Percentiles rank a stretch among this genome's conserved stretches.
Conservation (phyloP, 2,113 vertebrate species). For the Holacanthus passer region DNA sequence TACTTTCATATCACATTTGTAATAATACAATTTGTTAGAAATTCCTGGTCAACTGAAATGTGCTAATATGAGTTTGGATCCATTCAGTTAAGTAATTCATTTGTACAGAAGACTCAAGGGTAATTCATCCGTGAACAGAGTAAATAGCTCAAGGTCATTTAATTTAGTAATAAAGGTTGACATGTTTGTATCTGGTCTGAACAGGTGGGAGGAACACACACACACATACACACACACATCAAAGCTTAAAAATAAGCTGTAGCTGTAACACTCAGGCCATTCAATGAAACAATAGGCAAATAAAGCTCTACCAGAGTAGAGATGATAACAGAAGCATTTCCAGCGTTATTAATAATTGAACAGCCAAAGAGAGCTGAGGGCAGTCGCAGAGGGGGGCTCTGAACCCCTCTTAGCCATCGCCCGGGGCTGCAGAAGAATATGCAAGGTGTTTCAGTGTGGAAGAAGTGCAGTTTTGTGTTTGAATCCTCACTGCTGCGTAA, state of each 20-base stretch:
- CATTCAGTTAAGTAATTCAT: neutral
- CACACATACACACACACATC: neutral
- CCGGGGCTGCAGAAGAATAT: conserved; percentile 65
- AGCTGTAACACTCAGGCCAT: conserved; percentile 35
- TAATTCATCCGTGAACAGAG: neutral
- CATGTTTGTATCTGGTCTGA: conserved; percentile 11
- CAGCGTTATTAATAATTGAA: conserved; percentile 83
- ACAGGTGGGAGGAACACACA: neutral
- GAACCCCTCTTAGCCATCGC: conserved; percentile 72
- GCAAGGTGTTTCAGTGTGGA: conserved; percentile 62
- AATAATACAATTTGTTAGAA: neutral
- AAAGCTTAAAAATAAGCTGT: conserved; percentile 19
- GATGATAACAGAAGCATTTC: conserved; percentile 77
- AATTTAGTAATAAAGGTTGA: conserved; percentile 6
- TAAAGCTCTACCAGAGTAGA: conserved; percentile 57
- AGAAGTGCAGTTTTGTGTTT: conserved; percentile 42
- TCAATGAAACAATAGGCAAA: conserved; percentile 69
- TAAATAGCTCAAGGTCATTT: conserved; percentile 18
- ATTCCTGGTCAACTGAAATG: neutral
- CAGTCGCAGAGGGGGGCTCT: conserved; percentile 59
- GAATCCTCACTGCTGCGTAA: conserved; percentile 37
- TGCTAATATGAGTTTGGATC: neutral
- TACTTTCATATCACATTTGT: neutral
- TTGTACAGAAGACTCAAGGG: neutral
- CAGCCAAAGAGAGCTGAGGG: conserved; percentile 74